Conservation (phyloP, 2,888 invertebrate genomes). For the Metalampra italica region DNA sequence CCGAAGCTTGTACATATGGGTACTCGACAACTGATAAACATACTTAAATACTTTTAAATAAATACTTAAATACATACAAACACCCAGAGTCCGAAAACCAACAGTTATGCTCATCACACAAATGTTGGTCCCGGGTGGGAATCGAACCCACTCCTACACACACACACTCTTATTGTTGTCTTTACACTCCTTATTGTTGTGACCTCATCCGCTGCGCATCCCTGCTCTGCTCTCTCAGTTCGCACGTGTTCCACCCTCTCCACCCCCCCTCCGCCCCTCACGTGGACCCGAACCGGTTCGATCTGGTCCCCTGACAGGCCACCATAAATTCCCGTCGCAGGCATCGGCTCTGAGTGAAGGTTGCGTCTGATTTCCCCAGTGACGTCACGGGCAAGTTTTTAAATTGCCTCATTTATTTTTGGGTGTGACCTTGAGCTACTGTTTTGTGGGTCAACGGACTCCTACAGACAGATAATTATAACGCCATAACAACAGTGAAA, state of each 20-base stretch:
- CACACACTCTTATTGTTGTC: too few relatives aligned
- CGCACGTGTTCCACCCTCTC: slow-evolving; percentile 3
- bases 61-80: too few relatives aligned
- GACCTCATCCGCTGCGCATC: not conserved
- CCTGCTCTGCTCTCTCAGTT: not conserved
- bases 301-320: slow-evolving; percentile 34
- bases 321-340: slow-evolving; percentile 59
- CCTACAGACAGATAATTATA: not conserved
- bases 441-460: not conserved
- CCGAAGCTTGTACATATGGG: too few relatives aligned
- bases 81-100: too few relatives aligned
- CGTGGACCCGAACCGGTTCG: slow-evolving; percentile 17
- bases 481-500: too few relatives aligned
- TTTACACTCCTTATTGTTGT: too few relatives aligned
- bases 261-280: slow-evolving; percentile 2
- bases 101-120: too few relatives aligned
- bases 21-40: too few relatives aligned
- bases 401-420: slow-evolving; percentile 19
- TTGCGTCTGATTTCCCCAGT: slow-evolving; percentile 37
- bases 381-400: slow-evolving; percentile 27
- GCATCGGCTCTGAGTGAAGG: slow-evolving; percentile 27
- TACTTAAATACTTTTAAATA: too few relatives aligned
- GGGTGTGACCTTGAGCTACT: slow-evolving; percentile 10
- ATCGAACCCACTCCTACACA: too few relatives aligned
- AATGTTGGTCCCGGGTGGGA: too few relatives aligned